A percentile compares a stretch with the other conserved stretches of the same genome.
Evolutionary conservation across 2,888 invertebrate genomes (phyloP).

Genomic region (Drosophila mulleri): DNA sequence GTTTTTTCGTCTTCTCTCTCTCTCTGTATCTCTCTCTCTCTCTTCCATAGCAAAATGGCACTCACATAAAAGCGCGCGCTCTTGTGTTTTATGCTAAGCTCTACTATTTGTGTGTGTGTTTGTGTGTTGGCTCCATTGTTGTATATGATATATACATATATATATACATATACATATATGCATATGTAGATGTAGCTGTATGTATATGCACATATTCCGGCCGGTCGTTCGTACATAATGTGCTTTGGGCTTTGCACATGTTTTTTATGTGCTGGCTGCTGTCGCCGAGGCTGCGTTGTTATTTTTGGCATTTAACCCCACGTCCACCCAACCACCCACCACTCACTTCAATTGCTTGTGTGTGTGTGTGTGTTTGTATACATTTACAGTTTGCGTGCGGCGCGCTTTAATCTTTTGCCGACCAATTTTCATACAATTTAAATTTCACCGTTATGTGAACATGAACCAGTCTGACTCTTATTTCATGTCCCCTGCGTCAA

Average conservation of each 20-base stretch:
- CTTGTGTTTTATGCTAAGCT: conserved; percentile 64
- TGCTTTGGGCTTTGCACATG: conserved; percentile 52
- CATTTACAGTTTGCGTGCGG: conserved; percentile 17
- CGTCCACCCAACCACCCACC: conserved; percentile 23
- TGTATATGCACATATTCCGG: conserved; percentile 37
- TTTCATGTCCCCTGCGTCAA: conserved; percentile 31
- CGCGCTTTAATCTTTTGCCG: conserved; percentile 72
- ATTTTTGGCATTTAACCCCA: conserved; percentile 77
- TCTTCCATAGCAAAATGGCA: conserved; percentile 18
- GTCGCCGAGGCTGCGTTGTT: conserved; percentile 51
- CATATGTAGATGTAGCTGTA: background rate
- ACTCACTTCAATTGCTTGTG: conserved; percentile 65
- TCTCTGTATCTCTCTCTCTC: conserved; percentile 11
- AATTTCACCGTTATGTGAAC: conserved; percentile 55
- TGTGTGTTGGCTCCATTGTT: conserved; percentile 17
- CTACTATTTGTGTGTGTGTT: conserved; percentile 28
- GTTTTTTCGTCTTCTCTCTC: conserved; percentile 10
- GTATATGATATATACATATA: background rate
- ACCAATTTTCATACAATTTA: conserved; percentile 74
- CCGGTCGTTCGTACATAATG: conserved; percentile 56
- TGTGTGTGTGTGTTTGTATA: conserved; percentile 19
- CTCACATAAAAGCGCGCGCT: conserved; percentile 58
- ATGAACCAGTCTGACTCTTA: conserved; percentile 14
- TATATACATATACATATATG: background rate
- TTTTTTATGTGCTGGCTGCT: conserved; percentile 66